These are phyloP conservation scores for Tipula helvola DNA, from an alignment of 2,888 invertebrate species.

Conservation along the genomic window DNA sequence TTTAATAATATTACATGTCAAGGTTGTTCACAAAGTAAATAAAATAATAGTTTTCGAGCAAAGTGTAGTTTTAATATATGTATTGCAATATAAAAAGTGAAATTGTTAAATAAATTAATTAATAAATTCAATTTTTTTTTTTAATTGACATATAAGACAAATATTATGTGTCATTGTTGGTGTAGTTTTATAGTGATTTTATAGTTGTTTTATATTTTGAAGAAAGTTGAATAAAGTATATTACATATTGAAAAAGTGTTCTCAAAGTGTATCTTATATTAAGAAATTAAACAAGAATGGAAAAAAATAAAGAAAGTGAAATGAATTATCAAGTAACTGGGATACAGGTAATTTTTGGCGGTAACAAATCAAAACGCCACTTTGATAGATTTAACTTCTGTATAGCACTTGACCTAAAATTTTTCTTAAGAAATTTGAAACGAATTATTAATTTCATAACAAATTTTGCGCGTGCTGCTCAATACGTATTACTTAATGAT, in stretches of 20 bases:
- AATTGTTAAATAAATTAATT: background rate
- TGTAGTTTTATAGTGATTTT: background rate
- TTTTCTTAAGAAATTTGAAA: background rate
- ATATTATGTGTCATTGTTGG: background rate
- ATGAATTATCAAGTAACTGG: background rate
- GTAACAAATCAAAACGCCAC: too few species aligned
- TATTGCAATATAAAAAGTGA: background rate
- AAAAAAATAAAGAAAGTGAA: background rate
- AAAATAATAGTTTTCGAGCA: background rate
- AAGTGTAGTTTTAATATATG: background rate
- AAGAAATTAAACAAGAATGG: background rate
- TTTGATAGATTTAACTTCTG: background rate
- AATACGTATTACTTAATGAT: background rate
- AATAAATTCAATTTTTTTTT: background rate
- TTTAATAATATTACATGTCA: background rate
- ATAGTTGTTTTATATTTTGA: background rate
- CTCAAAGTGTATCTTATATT: background rate
- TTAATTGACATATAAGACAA: background rate
- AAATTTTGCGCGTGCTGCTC: background rate
- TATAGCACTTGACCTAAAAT: background rate
- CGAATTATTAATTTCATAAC: background rate
- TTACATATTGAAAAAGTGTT: background rate
- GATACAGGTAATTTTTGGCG: background rate
- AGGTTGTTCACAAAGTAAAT: background rate
- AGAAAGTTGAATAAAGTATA: background rate